These are phyloP conservation scores for Chelon auratus DNA, from an alignment of 2,797 vertebrate genomes.

Conservation along the genomic window DNA sequence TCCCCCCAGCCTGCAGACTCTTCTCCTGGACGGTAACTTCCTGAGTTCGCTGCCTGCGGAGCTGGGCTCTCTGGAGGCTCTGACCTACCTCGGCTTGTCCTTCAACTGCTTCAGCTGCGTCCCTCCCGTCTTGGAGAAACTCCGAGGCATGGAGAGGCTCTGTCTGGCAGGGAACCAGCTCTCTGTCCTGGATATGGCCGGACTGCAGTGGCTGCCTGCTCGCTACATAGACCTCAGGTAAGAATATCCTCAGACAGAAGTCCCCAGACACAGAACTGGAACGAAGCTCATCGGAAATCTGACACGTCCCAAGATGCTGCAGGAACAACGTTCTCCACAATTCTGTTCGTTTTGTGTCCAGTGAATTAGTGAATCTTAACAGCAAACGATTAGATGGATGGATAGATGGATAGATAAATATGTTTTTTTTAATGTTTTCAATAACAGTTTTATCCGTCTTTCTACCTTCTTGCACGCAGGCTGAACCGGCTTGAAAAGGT, in stretches of 20 bases:
- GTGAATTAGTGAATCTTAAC: conserved; percentile 3
- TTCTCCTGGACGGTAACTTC: conserved; percentile 94
- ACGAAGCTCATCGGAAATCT: conserved; percentile 13
- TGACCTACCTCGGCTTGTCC: conserved; percentile 93
- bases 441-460: too few relatives aligned
- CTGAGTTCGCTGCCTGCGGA: conserved; percentile 91
- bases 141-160: conserved; percentile 90
- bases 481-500: conserved; percentile 89
- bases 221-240: conserved; percentile 95
- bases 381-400: background rate
- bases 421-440: background rate
- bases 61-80: conserved; percentile 89
- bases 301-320: too few relatives aligned
- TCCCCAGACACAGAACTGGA: background rate
- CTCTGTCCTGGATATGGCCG: conserved; percentile 83
- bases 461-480: conserved; percentile 70
- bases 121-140: conserved; percentile 90
- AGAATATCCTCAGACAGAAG: conserved; percentile 1
- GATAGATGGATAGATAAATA: background rate
- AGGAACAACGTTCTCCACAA: background rate
- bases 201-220: conserved; percentile 88
- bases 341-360: background rate
- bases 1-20: conserved; percentile 91
- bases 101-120: conserved; percentile 92
- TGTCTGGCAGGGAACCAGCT: conserved; percentile 96